Evolutionary conservation across 2,888 invertebrate species (phyloP), one percentile per base, ranked within the genome.

Genomic region (Cinara cedri): DNA sequence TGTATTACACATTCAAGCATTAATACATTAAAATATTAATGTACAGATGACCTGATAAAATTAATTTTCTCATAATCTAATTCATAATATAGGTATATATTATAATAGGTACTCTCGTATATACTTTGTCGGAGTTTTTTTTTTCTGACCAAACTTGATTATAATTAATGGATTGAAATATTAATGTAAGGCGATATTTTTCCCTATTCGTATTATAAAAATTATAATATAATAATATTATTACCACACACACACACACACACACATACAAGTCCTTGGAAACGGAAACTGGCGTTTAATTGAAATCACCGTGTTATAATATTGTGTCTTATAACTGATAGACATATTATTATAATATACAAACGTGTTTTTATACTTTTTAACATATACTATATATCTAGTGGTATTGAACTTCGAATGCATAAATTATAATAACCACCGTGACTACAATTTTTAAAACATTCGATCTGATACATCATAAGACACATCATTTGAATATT

Each of bases 241-340:
- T 49, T 68, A 34, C 46, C 3, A 19, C 51, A 19, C 26, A 13
- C n/a, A 6, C n/a, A n/a, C n/a, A n/a, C n/a, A n/a, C n/a, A n/a
- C n/a, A n/a, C n/a, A 9, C 24, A 26, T 24, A 49, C 68, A 14
- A 72, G 62, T 72, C 72, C 72, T 72, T 72, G 72, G 49, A 62
- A 34, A 62, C 9, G 13, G 19, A 72, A 72, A 49, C 24, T 26
- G 44, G 16, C 11, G 49, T 13, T 46, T 19, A 24, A 21, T n/a
- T 21, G 1, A 8, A 2, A 42, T 16, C 9, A 57, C 21, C 14
- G 19, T n/a, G 60, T 19, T 26, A 13, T 34, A 34, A 16, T 71
- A 34, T 10, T 1, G 3, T 21, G 8, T 60, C 16, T 60, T 60
- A 26, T 26, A 19, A 24, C 0, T 1, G 14, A 10, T 16, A 26